Percentiles rank a stretch among this genome's conserved stretches.
Conservation (phyloP, 2,888 invertebrate genomes). For the Tachina grossa region DNA sequence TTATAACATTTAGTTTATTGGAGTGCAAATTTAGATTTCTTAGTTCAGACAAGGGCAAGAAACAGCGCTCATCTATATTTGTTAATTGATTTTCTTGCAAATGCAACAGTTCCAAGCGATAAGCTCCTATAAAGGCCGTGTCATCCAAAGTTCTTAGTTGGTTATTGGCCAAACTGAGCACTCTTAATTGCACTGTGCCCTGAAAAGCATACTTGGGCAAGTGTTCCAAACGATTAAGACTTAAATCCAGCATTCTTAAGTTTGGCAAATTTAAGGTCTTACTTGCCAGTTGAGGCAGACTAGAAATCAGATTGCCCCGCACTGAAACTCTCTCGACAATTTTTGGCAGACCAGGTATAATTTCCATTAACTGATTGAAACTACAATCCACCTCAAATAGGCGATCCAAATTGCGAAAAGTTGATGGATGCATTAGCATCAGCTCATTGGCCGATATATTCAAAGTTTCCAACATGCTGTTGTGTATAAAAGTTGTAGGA, state of each 20-base stretch:
- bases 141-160: conserved; percentile 88
- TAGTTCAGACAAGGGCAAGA: conserved; percentile 86
- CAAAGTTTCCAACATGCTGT: conserved; percentile 89
- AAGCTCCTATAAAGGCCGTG: conserved; percentile 87
- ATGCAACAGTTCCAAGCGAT: conserved; percentile 88
- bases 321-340: conserved; percentile 90
- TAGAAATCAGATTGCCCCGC: conserved; percentile 88
- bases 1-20: conserved; percentile 89
- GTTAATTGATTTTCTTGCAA: conserved; percentile 89
- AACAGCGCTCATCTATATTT: conserved; percentile 86
- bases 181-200: conserved; percentile 87
- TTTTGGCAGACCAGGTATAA: conserved; percentile 90
- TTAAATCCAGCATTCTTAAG: conserved; percentile 89
- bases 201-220: conserved; percentile 87
- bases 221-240: conserved; percentile 89
- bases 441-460: conserved; percentile 91
- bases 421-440: conserved; percentile 88
- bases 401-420: conserved; percentile 89
- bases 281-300: conserved; percentile 86
- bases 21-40: conserved; percentile 89
- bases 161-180: conserved; percentile 89
- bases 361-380: conserved; percentile 88
- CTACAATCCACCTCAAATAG: conserved; percentile 91
- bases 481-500: conserved; percentile 88
- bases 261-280: conserved; percentile 89